Evolutionary conservation across 2,888 invertebrate genomes (phyloP).

Genomic region (Ornithoptera priamus): DNA sequence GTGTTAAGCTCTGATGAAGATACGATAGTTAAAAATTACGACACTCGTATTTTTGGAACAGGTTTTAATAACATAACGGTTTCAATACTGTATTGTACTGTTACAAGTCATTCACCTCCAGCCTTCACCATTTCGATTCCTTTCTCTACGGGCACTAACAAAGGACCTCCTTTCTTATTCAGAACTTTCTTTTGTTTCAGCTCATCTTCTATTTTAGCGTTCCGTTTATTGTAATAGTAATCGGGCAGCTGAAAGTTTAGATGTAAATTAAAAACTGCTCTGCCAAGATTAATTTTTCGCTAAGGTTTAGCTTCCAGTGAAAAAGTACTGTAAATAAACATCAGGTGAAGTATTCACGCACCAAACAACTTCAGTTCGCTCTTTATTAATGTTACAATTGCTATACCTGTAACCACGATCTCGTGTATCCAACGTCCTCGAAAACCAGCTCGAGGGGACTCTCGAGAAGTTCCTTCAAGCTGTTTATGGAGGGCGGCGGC

Average conservation of each 20-base stretch:
- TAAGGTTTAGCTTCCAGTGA: background rate
- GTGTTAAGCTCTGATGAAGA: too few relatives aligned
- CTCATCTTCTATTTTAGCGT: conserved; percentile 55
- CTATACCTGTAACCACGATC: conserved; percentile 62
- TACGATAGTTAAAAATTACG: too few relatives aligned
- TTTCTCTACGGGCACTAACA: conserved; percentile 45
- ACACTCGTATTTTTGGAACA: too few relatives aligned
- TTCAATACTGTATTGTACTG: too few relatives aligned
- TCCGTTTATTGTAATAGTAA: conserved; percentile 60
- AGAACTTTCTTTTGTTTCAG: conserved; percentile 55
- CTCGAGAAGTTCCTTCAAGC: conserved; percentile 70
- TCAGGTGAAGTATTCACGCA: too few relatives aligned
- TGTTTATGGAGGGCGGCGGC: conserved; percentile 72
- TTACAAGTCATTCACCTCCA: conserved; percentile 49
- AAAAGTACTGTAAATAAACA: too few relatives aligned
- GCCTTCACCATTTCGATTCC: conserved; percentile 58
- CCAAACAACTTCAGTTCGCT: too few relatives aligned
- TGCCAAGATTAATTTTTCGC: too few relatives aligned
- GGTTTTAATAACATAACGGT: too few relatives aligned
- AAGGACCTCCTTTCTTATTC: conserved; percentile 45
- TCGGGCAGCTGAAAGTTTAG: conserved; percentile 44
- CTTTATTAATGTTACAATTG: background rate
- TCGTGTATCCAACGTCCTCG: conserved; percentile 72
- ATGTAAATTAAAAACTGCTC: conserved; percentile 10
- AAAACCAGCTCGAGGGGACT: conserved; percentile 73